These are phyloP conservation scores for Notothenia rossii DNA, from an alignment of 2,113 vertebrate genomes.

Conservation along the genomic window DNA sequence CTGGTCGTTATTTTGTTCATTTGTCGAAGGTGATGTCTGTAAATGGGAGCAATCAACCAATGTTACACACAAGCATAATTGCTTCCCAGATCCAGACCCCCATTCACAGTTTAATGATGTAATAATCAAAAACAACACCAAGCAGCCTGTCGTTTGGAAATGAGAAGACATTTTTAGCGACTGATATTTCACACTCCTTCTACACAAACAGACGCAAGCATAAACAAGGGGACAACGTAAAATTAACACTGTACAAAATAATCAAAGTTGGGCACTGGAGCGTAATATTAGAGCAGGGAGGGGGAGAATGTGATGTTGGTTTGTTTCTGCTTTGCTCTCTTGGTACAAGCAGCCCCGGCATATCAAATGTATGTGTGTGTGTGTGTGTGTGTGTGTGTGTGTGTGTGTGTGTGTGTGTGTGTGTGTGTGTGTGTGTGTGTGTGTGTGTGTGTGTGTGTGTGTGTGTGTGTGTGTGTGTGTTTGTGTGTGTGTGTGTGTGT, in stretches of 20 bases:
- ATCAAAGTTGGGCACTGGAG: slow-evolving; percentile 67
- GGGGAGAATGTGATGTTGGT: slow-evolving; percentile 10
- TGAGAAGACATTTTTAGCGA: slow-evolving; percentile 62
- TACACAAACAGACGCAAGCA: slow-evolving; percentile 19
- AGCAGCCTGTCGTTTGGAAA: slow-evolving; percentile 51
- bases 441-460: not conserved
- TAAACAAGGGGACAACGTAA: slow-evolving; percentile 39
- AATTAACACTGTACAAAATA: slow-evolving; percentile 66
- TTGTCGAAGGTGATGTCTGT: slow-evolving; percentile 58
- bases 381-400: not conserved
- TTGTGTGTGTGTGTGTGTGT: not conserved
- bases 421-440: too few species aligned
- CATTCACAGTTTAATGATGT: slow-evolving; percentile 53
- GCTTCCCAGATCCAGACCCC: slow-evolving; percentile 35
- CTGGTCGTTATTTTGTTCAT: slow-evolving; percentile 25
- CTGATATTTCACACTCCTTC: slow-evolving; percentile 30
- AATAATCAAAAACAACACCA: slow-evolving; percentile 51
- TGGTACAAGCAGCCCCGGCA: slow-evolving; percentile 25
- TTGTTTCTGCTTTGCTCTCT: slow-evolving; percentile 31
- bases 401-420: too few species aligned
- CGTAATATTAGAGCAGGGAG: slow-evolving; percentile 47
- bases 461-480: not conserved
- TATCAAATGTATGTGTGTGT: slow-evolving; percentile 34
- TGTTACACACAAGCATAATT: slow-evolving; percentile 53
- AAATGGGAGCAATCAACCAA: slow-evolving; percentile 54